A percentile compares a stretch with the other conserved stretches of the same genome.
Evolutionary conservation across 2,797 vertebrate genomes (phyloP).

Genomic region (Scomberomorus guttatus): DNA sequence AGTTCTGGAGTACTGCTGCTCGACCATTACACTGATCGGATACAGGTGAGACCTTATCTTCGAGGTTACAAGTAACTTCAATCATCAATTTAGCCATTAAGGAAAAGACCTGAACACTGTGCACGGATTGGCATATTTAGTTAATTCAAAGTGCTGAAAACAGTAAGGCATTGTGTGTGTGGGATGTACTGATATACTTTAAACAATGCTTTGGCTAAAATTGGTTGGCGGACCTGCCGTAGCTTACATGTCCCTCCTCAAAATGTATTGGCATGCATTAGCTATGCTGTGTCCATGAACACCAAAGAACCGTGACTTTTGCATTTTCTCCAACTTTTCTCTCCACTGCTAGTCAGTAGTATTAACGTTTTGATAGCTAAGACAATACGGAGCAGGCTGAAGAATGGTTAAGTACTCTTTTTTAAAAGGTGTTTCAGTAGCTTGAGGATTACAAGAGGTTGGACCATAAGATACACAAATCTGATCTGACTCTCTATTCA

Average conservation of each 20-base stretch:
- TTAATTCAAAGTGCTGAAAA: not conserved
- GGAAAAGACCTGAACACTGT: not conserved
- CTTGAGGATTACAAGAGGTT: not conserved
- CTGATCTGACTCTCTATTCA: not conserved
- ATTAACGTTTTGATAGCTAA: not conserved
- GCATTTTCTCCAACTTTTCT: not conserved
- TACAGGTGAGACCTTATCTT: conserved; percentile 87
- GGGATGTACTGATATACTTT: not conserved
- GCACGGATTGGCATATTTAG: not conserved
- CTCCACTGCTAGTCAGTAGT: too few relatives aligned
- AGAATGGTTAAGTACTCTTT: not conserved
- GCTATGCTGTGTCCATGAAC: not conserved
- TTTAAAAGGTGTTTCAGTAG: not conserved
- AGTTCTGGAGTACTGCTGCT: conserved; percentile 95
- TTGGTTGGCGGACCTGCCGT: not conserved
- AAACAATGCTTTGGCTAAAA: not conserved
- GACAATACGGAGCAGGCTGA: not conserved
- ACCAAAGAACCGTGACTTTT: not conserved
- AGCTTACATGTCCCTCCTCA: not conserved
- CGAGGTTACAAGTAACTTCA: not conserved
- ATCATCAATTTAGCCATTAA: not conserved
- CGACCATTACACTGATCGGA: conserved; percentile 95
- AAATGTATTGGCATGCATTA: not conserved
- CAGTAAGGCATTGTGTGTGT: not conserved
- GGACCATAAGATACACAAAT: not conserved